phyloP scores from a whole-genome alignment of 2,113 vertebrate genomes.

The Prietella phreatophila region DNA sequence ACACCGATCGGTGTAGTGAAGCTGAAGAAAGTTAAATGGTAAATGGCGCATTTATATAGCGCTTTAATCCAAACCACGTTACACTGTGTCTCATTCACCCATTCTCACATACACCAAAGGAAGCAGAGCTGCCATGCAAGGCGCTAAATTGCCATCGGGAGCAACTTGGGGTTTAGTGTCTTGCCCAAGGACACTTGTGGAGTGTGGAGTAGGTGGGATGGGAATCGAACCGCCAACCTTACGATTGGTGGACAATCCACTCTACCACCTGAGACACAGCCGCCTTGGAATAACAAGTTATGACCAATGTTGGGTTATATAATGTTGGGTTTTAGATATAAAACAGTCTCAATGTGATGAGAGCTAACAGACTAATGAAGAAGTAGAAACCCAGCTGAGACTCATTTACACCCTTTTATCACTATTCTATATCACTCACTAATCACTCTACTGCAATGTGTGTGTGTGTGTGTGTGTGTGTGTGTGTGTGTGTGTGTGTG shows the following conservation, averaged over 20 bases:
- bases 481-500: constrained; percentile 21
- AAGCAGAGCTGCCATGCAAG: no score
- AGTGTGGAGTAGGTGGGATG: no score
- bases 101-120: no score
- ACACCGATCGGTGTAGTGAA: background rate
- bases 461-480: constrained; percentile 10
- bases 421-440: background rate
- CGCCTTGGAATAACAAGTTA: background rate
- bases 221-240: no score
- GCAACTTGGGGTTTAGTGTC: no score
- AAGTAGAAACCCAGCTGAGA: constrained; percentile 5
- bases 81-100: no score
- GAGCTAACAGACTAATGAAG: constrained; percentile 4
- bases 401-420: constrained; percentile 22
- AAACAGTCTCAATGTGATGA: background rate
- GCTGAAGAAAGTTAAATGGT: background rate
- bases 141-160: no score
- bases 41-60: no score
- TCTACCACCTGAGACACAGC: no score
- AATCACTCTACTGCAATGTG: background rate
- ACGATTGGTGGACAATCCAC: no score
- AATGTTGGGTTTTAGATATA: background rate
- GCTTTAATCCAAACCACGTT: no score
- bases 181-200: no score
- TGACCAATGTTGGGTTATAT: background rate